Conservation (phyloP, 2,113 vertebrate species). For the Camelus dromedarius region DNA sequence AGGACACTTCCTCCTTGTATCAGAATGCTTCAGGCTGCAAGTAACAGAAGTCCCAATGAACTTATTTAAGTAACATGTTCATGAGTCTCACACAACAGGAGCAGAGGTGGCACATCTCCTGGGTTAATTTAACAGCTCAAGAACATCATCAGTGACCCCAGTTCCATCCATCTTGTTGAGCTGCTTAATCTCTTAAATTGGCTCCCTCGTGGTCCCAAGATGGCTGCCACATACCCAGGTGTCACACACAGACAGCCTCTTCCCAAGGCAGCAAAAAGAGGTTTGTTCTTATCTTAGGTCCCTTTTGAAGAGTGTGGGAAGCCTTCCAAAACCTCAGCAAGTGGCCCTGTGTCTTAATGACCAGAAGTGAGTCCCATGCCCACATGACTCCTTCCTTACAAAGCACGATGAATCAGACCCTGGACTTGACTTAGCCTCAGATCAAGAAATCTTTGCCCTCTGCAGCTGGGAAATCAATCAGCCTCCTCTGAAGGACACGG, state of each 20-base stretch:
- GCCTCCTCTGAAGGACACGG: neutral
- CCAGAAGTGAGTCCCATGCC: neutral
- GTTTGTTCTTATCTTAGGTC: neutral
- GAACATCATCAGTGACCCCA: accelerated
- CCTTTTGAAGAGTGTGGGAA: neutral
- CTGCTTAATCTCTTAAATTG: neutral
- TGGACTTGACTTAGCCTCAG: neutral
- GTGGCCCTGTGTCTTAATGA: neutral
- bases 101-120: neutral
- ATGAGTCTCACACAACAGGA: accelerated
- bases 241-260: neutral
- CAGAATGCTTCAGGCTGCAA: neutral
- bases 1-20: too few species aligned
- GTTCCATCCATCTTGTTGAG: neutral
- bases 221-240: neutral
- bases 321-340: neutral
- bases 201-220: neutral
- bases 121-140: neutral
- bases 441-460: neutral
- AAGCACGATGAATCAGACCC: neutral
- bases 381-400: neutral
- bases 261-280: neutral
- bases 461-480: neutral
- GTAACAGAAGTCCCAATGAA: neutral
- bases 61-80: too few species aligned